These are phyloP conservation scores for Rhogogaster chlorosoma DNA, from an alignment of 2,888 invertebrate species.

Conservation along the genomic window DNA sequence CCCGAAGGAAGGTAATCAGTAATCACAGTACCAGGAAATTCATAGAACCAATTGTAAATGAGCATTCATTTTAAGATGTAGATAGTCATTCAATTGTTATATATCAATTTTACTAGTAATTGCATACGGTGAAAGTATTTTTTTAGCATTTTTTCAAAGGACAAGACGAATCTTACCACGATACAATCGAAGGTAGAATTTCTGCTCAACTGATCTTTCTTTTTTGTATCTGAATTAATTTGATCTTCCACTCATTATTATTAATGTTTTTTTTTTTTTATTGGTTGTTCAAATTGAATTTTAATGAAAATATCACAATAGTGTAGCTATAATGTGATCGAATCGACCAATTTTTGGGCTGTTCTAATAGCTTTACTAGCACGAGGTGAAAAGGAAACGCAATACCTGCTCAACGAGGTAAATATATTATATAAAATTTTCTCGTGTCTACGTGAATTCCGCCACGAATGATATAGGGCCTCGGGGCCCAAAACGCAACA, in stretches of 20 bases:
- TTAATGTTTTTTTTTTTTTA: neutral
- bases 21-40: neutral
- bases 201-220: neutral
- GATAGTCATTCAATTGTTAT: neutral
- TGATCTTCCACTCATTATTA: neutral
- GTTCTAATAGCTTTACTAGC: neutral
- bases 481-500: slow-evolving; percentile 49
- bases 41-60: neutral
- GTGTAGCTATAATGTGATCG: neutral
- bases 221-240: neutral
- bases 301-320: neutral
- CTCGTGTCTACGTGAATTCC: slow-evolving; percentile 44
- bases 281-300: neutral
- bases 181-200: neutral
- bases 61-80: neutral
- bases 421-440: slow-evolving; percentile 46
- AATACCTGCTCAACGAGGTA: neutral
- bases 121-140: neutral
- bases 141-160: neutral
- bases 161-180: neutral
- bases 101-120: neutral
- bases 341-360: neutral
- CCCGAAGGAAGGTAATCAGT: neutral
- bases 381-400: slow-evolving; percentile 1
- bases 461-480: slow-evolving; percentile 36